Base-by-base conservation (phyloP, 2,888 invertebrate species). In the Thumatha senex region DNA sequence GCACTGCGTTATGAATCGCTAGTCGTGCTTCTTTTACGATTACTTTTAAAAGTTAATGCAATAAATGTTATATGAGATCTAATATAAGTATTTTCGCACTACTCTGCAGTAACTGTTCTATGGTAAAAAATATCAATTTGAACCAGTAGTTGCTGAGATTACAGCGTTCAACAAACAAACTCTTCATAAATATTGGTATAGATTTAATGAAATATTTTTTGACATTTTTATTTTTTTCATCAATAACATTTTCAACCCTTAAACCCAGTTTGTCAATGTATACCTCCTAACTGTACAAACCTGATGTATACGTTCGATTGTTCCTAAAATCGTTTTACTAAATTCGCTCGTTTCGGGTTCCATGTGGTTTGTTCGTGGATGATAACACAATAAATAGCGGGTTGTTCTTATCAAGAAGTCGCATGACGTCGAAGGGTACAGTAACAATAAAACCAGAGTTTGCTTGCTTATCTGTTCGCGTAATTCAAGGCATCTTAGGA, bases 231-330 rank as follows among this genome's bases (percentile, higher is more conserved):
- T n/a, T n/a, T n/a, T n/a, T n/a, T 33, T 12, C 13, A 24, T 24
- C 18, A 24, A 24, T 57, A 51, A 57, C 31, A 54, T 49, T 60
- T 54, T 51, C 47, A 45, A 57, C 57, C 40, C 40, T 48, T 45
- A 14, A 47, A 62, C 54, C 48, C 51, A 54, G 36, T 40, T 54
- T 61, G 51, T 63, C 57, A 60, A 60, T 57, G 5, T 5, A 24
- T 62, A 63, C 54, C 43, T 45, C 51, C 42, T 24, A 24, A 38
- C 46, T 40, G 51, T 50, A 52, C 48, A 61, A 61, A 38, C 38
- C 29, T n/a, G 42, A 7, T 15, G 42, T 59, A 48, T 51, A 48
- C 50, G 48, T 52, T 52, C 12, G 15, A 29, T 42, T 42, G 58
- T 51, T 53, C 46, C 44, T 63, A 46, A 35, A 48, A 54, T 47